Conservation (phyloP, 2,888 invertebrate genomes). For the Tipula confusa region DNA sequence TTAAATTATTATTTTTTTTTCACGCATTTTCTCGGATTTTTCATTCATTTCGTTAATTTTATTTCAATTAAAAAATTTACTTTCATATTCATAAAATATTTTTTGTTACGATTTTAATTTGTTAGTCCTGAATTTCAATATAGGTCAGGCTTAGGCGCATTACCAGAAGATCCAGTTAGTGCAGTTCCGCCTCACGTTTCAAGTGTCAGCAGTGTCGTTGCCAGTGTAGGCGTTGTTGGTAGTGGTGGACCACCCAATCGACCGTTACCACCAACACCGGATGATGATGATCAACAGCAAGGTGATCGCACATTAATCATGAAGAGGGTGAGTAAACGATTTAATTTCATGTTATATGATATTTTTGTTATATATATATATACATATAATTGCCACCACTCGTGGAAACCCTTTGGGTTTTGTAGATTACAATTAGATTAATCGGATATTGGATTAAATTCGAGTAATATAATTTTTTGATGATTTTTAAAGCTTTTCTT, state of each 20-base stretch:
- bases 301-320: slow-evolving; percentile 88
- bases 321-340: slow-evolving; percentile 71
- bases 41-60: not conserved
- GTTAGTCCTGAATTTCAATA: slow-evolving; percentile 78
- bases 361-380: slow-evolving; percentile 30
- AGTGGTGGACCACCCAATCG: slow-evolving; percentile 80
- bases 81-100: not conserved
- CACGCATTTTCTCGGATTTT: slow-evolving; percentile 13
- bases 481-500: slow-evolving; percentile 27
- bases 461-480: slow-evolving; percentile 21
- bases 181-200: slow-evolving; percentile 43
- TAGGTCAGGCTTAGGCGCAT: slow-evolving; percentile 66
- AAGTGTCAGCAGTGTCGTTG: slow-evolving; percentile 42
- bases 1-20: not conserved
- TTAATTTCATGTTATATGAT: slow-evolving; percentile 33
- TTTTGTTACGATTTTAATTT: slow-evolving; percentile 43
- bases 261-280: slow-evolving; percentile 91
- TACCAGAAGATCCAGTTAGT: slow-evolving; percentile 54
- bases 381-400: not conserved
- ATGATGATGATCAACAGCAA: slow-evolving; percentile 73
- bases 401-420: slow-evolving; percentile 13
- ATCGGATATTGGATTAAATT: slow-evolving; percentile 26
- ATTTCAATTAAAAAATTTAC: not conserved
- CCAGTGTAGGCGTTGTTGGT: slow-evolving; percentile 38
- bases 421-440: slow-evolving; percentile 26